Base-by-base conservation (phyloP, 2,888 invertebrate genomes). In the Homarus gammarus region DNA sequence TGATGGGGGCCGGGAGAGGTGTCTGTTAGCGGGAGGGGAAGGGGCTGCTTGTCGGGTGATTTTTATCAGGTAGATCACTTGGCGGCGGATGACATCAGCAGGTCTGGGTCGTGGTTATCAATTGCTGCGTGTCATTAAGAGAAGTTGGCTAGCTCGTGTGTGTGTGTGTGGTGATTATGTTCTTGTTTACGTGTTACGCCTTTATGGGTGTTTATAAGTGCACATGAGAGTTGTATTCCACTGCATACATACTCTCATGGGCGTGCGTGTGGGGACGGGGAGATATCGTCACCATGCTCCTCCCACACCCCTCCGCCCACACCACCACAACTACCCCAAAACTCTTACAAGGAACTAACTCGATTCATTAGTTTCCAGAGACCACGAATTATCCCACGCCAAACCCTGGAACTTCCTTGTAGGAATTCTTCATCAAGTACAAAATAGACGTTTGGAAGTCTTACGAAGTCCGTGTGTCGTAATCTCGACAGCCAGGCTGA, bases 221-320 rank as follows among this genome's bases (percentile, higher is more conserved):
- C n/a, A 40, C 27, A 22, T 40, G 36, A 12, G 77, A 49, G 77
- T 77, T n/a, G n/a, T n/a, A n/a, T n/a, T n/a, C n/a, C n/a, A n/a
- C n/a, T n/a, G n/a, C n/a, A n/a, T n/a, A n/a, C n/a, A n/a, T n/a
- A n/a, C n/a, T n/a, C n/a, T n/a, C n/a, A 31, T 49, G 49, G 44
- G 77, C n/a, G 51, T 49, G 77, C 31, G 77, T 77, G 77, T 49
- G 77, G 44, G 77, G 22, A 12, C n/a, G 51, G 8, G 77, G 6
- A 2, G 73, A 31, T 38, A 40, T 75, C 18, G 40, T 38, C 40
- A n/a, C n/a, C n/a, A n/a, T n/a, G n/a, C n/a, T n/a, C n/a, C n/a
- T n/a, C n/a, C n/a, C n/a, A n/a, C n/a, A n/a, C n/a, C n/a, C n/a
- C n/a, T n/a, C n/a, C n/a, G n/a, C n/a, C n/a, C n/a, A n/a, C n/a